These are phyloP conservation scores for Proterorhinus semilunaris DNA, from an alignment of 2,113 vertebrate genomes.

Conservation along the genomic window DNA sequence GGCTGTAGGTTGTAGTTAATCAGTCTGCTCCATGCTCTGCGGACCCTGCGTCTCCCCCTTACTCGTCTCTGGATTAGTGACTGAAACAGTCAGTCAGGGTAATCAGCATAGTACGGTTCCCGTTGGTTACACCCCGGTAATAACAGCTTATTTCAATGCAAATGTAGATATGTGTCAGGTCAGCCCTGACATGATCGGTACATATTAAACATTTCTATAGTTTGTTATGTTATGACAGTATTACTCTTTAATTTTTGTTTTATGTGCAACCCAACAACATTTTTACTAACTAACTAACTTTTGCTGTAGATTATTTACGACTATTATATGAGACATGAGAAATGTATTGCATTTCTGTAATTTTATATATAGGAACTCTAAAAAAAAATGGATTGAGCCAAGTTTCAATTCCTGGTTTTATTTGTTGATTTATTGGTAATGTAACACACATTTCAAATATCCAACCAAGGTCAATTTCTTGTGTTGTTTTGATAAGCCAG, in stretches of 20 bases:
- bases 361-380: too few relatives aligned
- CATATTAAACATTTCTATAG: background rate
- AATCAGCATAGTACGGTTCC: slow-evolving; percentile 64
- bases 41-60: slow-evolving; percentile 47
- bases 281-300: too few relatives aligned
- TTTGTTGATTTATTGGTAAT: too few relatives aligned
- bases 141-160: slow-evolving; percentile 56
- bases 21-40: slow-evolving; percentile 56
- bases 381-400: too few relatives aligned
- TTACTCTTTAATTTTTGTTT: too few relatives aligned
- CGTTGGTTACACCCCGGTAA: slow-evolving; percentile 46
- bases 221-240: too few relatives aligned
- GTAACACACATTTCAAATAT: background rate
- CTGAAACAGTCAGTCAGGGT: slow-evolving; percentile 55
- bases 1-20: slow-evolving; percentile 64
- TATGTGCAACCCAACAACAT: too few relatives aligned
- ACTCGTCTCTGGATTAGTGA: slow-evolving; percentile 58
- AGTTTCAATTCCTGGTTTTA: too few relatives aligned
- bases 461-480: background rate
- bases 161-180: slow-evolving; percentile 40
- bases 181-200: slow-evolving; percentile 32
- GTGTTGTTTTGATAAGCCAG: background rate
- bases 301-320: too few relatives aligned
- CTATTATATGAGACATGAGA: too few relatives aligned
- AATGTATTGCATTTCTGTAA: too few relatives aligned